phyloP scores from a whole-genome alignment of 2,888 invertebrate genomes.

The Galerucella calmariensis region DNA sequence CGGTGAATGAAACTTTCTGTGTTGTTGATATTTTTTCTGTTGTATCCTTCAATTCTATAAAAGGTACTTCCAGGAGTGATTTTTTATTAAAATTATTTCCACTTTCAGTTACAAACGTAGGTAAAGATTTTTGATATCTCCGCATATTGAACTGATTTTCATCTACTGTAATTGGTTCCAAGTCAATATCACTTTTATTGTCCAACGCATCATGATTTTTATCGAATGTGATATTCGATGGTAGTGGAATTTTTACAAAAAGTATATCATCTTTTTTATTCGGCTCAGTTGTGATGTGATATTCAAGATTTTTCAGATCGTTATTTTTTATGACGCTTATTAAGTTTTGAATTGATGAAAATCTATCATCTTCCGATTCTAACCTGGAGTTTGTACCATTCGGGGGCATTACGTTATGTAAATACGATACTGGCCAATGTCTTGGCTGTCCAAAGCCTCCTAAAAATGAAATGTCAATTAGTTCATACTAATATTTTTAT shows the following conservation, averaged over 20 bases:
- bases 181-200: slow-evolving; percentile 39
- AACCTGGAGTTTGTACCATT: slow-evolving; percentile 62
- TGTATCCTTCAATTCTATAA: slow-evolving; percentile 1
- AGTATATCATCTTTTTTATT: slow-evolving; percentile 59
- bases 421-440: slow-evolving; percentile 83
- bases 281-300: slow-evolving; percentile 59
- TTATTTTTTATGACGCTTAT: slow-evolving; percentile 61
- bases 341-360: slow-evolving; percentile 61
- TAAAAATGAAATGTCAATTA: slow-evolving; percentile 18
- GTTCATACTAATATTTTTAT: not conserved
- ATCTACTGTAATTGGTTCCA: slow-evolving; percentile 43
- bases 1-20: not conserved
- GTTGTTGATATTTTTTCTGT: not conserved
- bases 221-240: slow-evolving; percentile 55
- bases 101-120: slow-evolving; percentile 18
- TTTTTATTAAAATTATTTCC: slow-evolving; percentile 36
- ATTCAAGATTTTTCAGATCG: slow-evolving; percentile 60
- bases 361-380: slow-evolving; percentile 50
- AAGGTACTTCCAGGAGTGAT: slow-evolving; percentile 45
- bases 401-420: slow-evolving; percentile 83
- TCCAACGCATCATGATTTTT: slow-evolving; percentile 23
- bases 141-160: slow-evolving; percentile 35
- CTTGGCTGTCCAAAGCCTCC: slow-evolving; percentile 65
- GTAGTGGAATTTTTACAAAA: slow-evolving; percentile 61
- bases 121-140: slow-evolving; percentile 48